These are phyloP conservation scores for Xanthia togata DNA, from an alignment of 2,888 invertebrate genomes.

Conservation along the genomic window DNA sequence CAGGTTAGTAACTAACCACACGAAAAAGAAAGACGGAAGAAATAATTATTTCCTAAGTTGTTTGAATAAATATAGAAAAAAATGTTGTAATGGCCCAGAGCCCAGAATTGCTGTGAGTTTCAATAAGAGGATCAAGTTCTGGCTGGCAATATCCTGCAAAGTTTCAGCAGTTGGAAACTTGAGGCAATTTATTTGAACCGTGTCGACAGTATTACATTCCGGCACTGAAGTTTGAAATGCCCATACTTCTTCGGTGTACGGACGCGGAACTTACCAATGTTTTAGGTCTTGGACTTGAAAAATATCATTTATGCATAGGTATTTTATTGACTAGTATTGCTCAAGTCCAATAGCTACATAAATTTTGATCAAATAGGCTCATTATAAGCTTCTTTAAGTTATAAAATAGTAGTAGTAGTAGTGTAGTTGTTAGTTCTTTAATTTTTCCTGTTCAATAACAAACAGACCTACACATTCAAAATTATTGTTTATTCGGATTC, in stretches of 20 bases:
- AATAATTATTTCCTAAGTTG: background rate
- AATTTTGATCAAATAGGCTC: background rate
- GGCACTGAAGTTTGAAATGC: slow-evolving; percentile 9
- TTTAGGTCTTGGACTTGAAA: too few species aligned
- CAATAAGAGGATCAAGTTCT: slow-evolving; percentile 11
- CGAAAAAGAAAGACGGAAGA: too few species aligned
- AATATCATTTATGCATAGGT: too few species aligned
- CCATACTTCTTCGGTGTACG: too few species aligned
- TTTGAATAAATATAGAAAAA: background rate
- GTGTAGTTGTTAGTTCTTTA: too few species aligned
- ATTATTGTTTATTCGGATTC: background rate
- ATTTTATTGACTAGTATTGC: too few species aligned
- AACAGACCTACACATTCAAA: background rate
- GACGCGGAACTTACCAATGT: background rate
- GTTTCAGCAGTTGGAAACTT: slow-evolving; percentile 29
- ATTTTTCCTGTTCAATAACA: background rate
- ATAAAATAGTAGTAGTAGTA: too few species aligned
- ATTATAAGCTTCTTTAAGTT: background rate
- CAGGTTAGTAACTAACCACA: too few species aligned
- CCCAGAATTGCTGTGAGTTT: background rate
- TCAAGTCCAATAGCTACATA: background rate
- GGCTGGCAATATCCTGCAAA: slow-evolving; percentile 12
- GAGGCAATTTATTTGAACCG: slow-evolving; percentile 11
- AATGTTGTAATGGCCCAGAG: background rate
- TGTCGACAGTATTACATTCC: slow-evolving; percentile 12